Conservation (phyloP, 2,888 invertebrate species). For the Cataglyphis cursor region DNA sequence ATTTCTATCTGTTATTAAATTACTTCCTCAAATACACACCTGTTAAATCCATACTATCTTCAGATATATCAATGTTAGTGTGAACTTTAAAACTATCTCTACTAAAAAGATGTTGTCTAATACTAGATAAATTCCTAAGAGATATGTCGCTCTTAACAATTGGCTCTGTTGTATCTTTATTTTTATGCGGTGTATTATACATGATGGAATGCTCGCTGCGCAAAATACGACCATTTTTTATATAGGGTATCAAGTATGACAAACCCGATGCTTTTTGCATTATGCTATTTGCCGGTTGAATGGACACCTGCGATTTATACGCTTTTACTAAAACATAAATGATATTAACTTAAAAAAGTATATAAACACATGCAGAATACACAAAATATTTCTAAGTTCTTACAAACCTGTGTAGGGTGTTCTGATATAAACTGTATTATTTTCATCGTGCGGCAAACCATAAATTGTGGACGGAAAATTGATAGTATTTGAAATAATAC, state of each 20-base stretch:
- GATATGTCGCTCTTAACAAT: conserved; percentile 62
- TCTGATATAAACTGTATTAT: conserved; percentile 79
- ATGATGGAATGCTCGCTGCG: conserved; percentile 83
- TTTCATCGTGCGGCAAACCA: conserved; percentile 75
- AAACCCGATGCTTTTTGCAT: conserved; percentile 79
- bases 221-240: conserved; percentile 82
- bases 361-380: too few species aligned
- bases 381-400: not conserved
- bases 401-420: conserved; percentile 85
- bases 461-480: conserved; percentile 76
- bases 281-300: conserved; percentile 82
- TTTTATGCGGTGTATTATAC: conserved; percentile 83
- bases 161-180: conserved; percentile 45
- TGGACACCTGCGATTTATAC: conserved; percentile 82
- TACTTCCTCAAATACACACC: conserved; percentile 68
- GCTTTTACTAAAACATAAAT: conserved; percentile 78
- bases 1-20: not conserved
- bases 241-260: conserved; percentile 84
- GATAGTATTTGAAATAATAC: conserved; percentile 34
- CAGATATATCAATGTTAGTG: conserved; percentile 76
- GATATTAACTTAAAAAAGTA: conserved; percentile 4
- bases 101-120: conserved; percentile 85
- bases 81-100: conserved; percentile 80
- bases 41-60: conserved; percentile 82
- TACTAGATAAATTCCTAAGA: conserved; percentile 76